Evolutionary conservation across 2,888 invertebrate species (phyloP), one percentile per base, ranked within the genome.

Genomic region (Lysandra coridon): DNA sequence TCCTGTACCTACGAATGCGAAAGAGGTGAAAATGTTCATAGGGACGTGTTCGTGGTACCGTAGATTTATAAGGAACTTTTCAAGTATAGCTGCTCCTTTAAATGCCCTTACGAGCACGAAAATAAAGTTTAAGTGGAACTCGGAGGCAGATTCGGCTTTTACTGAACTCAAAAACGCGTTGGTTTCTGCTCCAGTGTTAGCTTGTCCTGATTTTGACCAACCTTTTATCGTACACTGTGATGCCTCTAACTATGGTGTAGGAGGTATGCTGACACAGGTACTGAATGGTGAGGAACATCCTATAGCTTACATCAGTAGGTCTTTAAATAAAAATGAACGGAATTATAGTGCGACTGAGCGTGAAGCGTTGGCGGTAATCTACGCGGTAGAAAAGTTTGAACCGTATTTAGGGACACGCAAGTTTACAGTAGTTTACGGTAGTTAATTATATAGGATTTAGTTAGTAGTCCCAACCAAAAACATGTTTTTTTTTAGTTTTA

Each of bases 101-200:
- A 40, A 75, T 75, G 44, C 33, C 6, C 23, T 75, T n/a, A 75
- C 75, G 23, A 75, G 44, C 73, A 79, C 17, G 49, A 44, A 30
- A 73, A 14, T 23, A 5, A 30, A 30, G 14, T 75, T 75, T 44
- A 75, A 60, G 6, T 83, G 83, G 83, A 81, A 73, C 33, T 10
- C 44, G 2, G 81, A 83, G n/a, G 80, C 81, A 10, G 81, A 83
- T 7, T 12, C 74, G 53, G 78, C 83, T 1, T 83, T 83, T 62
- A 60, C 33, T 2, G 53, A 80, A 6, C 62, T 83, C 5, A 83
- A 83, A 73, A 78, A 57, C 10, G 53, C 30, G 2, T 37, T 78
- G 4, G 49, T 53, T 60, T 33, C 78, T 30, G 62, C 78, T 33
- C 83, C 82, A 12, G 81, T 83, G 4, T 49, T 83, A 14, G 74